Conservation (phyloP, 2,797 vertebrate species). For the Gastrophryne carolinensis region DNA sequence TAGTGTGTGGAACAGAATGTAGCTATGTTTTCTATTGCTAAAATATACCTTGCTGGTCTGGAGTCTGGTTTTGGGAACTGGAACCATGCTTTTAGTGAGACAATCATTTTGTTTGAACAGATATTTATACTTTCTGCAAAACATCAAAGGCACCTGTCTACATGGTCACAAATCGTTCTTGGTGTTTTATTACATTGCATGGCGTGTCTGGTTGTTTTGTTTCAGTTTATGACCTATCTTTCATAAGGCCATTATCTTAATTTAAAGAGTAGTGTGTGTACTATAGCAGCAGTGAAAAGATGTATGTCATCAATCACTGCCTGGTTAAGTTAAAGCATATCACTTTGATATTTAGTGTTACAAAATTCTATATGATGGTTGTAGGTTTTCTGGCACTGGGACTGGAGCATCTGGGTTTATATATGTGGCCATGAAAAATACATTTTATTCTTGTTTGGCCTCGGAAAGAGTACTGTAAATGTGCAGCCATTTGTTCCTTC, state of each 20-base stretch:
- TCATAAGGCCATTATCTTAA: constrained; percentile 1
- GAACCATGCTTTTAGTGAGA: not conserved
- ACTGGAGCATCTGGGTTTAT: not conserved
- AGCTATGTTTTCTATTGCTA: no score
- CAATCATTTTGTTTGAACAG: not conserved
- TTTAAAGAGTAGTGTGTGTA: not conserved
- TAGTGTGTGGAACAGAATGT: no score
- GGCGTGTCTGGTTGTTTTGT: not conserved
- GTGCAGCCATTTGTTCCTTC: not conserved
- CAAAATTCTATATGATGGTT: constrained; percentile 1
- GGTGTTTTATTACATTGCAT: no score
- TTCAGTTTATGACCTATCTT: constrained; percentile 3
- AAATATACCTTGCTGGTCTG: not conserved
- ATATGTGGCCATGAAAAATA: not conserved
- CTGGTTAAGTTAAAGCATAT: not conserved
- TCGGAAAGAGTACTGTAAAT: constrained; percentile 1
- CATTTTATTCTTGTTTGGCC: no score
- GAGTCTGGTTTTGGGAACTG: not conserved
- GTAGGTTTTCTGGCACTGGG: not conserved
- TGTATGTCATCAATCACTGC: not conserved
- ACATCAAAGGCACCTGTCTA: not conserved
- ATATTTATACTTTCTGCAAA: not conserved
- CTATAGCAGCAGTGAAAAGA: not conserved
- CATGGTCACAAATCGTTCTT: not conserved
- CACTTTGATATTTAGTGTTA: constrained; percentile 19